Base-by-base conservation (phyloP, 2,888 invertebrate genomes). In the Isotomurus palustris region DNA sequence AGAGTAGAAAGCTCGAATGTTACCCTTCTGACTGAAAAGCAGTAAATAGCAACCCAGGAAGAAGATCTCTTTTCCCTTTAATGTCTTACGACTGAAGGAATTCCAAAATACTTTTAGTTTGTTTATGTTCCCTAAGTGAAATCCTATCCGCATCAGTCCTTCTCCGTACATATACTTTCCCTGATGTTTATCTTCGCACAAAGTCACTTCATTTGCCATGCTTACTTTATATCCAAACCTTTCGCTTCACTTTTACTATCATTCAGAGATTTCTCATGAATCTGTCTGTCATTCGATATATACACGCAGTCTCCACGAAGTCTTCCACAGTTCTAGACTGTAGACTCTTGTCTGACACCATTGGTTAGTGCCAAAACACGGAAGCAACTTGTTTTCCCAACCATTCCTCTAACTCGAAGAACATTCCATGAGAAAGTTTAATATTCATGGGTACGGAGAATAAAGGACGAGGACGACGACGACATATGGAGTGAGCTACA, bases 51-150 rank as follows among this genome's bases (percentile, higher is more conserved):
- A 38, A 19, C 38, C 38, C 14, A 32, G 32, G 14, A 38, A n/a
- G n/a, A n/a, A n/a, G n/a, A n/a, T 38, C 38, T 38, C 38, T 38
- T n/a, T 38, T 38, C 19, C 38, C 38, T 38, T 38, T 38, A 38
- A 38, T 38, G 38, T 38, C 38, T 14, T 17, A 38, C 38, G 38
- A 38, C 38, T 5, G 19, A 38, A n/a, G n/a, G n/a, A n/a, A n/a
- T n/a, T n/a, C n/a, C n/a, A n/a, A n/a, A n/a, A n/a, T n/a, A n/a
- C 17, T 17, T 38, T 38, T 38, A 5, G 38, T 4, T 38, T 19
- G 38, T 38, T 38, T 38, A 10, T 38, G n/a, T 19, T 38, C 38
- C 38, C 38, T 38, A 14, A 38, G 38, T 38, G 38, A 38, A 38
- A 38, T 38, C 38, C 19, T 38, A 38, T 38, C 38, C 38, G 38